Evolutionary conservation across 2,797 vertebrate species (phyloP), one percentile per base, ranked within the genome.

Genomic region (Phalanger gymnotis): DNA sequence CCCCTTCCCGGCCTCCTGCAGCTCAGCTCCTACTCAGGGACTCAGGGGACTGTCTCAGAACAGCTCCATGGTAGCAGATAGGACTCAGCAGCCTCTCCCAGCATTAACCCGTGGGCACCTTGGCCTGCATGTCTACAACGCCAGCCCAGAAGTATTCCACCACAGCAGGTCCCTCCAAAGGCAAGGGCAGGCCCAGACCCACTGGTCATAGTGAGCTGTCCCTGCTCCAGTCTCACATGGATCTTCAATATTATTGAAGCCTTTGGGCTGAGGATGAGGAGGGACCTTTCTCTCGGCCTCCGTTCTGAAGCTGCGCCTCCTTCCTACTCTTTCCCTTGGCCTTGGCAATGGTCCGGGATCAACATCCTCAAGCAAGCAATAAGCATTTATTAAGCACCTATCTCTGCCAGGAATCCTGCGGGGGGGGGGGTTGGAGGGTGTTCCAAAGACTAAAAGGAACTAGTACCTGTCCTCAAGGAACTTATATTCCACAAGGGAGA

Each of bases 241-340:
- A 14, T 92, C 0, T 30, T 92, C 34, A 95, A 54, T 30, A 87
- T 97, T 2, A 12, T 81, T 66, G 96, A 97, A 92, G 97, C 98
- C 81, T 97, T 66, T 19, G 34, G 22, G 73, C 73, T 81, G 10
- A 81, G 2, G 22, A 27, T 10, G 40, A 81, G 27, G 40, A 81
- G 73, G 9, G 73, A 25, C 40, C 73, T 4, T 47, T 1, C 40
- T 47, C 22, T 10, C 2, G 25, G 22, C 40, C 40, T 81, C 2
- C 16, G 0, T 7, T 10, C 66, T 73, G 16, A 6, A 73, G n/a
- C n/a, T 9, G 7, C 3, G 4, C 66, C n/a, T 40, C 9, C n/a
- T 31, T 11, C 22, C 40, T 28, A 0, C 40, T 28, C 13, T n/a
- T 40, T 22, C 16, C 19, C n/a, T 40, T 4, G 73, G 22, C 40